Evolutionary conservation across 1,140 invertebrate species (phyloP), one percentile per base, ranked within the genome.

Genomic region (Ostrea edulis): DNA sequence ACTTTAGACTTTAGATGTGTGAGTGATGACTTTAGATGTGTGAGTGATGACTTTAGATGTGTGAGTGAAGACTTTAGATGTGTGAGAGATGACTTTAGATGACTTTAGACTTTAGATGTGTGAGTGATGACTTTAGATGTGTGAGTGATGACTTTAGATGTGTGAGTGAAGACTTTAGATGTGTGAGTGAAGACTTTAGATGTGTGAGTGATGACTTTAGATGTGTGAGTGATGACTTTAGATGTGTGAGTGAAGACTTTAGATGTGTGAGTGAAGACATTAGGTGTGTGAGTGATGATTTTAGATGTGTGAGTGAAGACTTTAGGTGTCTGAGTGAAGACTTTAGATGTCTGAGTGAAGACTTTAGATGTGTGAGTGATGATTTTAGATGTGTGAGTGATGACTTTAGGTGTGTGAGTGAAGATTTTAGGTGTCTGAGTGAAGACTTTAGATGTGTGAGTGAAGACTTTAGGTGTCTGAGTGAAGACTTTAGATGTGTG

Each of bases 261-360:
- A 44, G 35, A 44, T 44, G 35, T 44, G 35, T 44, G 35, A 2
- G n/a, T n/a, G n/a, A n/a, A n/a, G n/a, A n/a, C n/a, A n/a, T n/a
- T n/a, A n/a, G n/a, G n/a, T n/a, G n/a, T n/a, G 95, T 95, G 89
- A 92, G 94, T 92, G 35, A 1, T 2, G 35, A 44, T 5, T 44
- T 44, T 44, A 44, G 35, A 44, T 44, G 35, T 44, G 35, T 44
- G 35, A 2, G n/a, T n/a, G n/a, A n/a, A n/a, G n/a, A n/a, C n/a
- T n/a, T n/a, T n/a, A n/a, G n/a, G n/a, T n/a, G n/a, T n/a, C n/a
- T 95, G 89, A 92, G 94, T 92, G 35, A 1, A 44, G 35, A 44
- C 35, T 44, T 44, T 44, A 44, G 35, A 44, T 44, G 35, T 44
- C 2, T 95, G 89, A 92, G 94, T 92, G 35, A 1, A 44, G 35